These are phyloP conservation scores for Diplolepis rosae DNA, from an alignment of 2,888 invertebrate species.

Conservation along the genomic window DNA sequence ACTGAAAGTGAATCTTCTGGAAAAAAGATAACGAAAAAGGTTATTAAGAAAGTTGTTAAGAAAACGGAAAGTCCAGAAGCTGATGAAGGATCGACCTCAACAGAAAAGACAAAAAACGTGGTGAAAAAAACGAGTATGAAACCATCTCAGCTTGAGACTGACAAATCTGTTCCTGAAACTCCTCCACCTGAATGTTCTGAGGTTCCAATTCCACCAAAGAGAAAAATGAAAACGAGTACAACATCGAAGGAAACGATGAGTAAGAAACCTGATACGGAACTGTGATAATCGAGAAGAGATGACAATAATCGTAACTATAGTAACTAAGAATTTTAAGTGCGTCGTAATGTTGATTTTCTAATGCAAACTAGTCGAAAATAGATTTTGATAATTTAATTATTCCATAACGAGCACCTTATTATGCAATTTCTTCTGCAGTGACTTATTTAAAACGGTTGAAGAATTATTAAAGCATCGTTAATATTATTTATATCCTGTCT, in stretches of 20 bases:
- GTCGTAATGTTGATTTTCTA: not conserved
- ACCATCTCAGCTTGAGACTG: slow-evolving; percentile 62
- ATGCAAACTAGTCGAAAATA: slow-evolving; percentile 1
- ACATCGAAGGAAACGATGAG: slow-evolving; percentile 10
- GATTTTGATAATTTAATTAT: slow-evolving; percentile 7
- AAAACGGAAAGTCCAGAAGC: slow-evolving; percentile 58
- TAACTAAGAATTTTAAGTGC: not conserved
- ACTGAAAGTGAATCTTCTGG: slow-evolving; percentile 57
- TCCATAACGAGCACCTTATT: not conserved
- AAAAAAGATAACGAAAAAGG: slow-evolving; percentile 75
- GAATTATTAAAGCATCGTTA: slow-evolving; percentile 10
- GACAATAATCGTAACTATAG: not conserved
- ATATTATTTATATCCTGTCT: slow-evolving; percentile 10
- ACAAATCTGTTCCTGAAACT: slow-evolving; percentile 74
- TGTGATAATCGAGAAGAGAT: not conserved
- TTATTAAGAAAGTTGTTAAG: slow-evolving; percentile 74
- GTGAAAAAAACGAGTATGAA: slow-evolving; percentile 72
- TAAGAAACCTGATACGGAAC: slow-evolving; percentile 13
- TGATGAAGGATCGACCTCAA: slow-evolving; percentile 60
- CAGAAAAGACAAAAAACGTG: slow-evolving; percentile 75
- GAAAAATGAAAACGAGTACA: slow-evolving; percentile 59
- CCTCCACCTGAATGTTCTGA: slow-evolving; percentile 71
- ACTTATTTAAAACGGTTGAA: not conserved
- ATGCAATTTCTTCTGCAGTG: not conserved
- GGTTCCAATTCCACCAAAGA: slow-evolving; percentile 74